Evolutionary conservation across 2,113 vertebrate genomes (phyloP).

Genomic region (Nannobrachium achirus): DNA sequence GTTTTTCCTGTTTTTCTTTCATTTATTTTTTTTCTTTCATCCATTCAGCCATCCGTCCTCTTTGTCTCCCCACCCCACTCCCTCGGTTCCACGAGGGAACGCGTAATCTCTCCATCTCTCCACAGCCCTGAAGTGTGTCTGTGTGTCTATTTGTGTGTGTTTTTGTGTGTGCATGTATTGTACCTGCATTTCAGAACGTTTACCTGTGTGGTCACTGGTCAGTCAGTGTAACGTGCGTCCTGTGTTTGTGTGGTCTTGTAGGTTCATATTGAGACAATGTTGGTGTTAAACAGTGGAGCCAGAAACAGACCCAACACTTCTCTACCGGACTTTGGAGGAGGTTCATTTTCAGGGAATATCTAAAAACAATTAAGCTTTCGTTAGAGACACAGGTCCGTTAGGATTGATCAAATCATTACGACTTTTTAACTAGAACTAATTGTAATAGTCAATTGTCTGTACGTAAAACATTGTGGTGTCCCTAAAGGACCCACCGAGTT

Average conservation of each 20-base stretch:
- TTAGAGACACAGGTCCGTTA: background rate
- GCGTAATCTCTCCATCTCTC: constrained; percentile 45
- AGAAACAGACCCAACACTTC: constrained; percentile 28
- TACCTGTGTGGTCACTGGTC: no score
- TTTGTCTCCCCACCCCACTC: constrained; percentile 55
- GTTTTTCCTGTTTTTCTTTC: constrained; percentile 22
- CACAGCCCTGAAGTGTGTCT: constrained; percentile 50
- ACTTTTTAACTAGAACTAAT: background rate
- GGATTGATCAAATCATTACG: background rate
- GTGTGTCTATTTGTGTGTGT: constrained; percentile 7
- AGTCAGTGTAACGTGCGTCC: constrained; percentile 2
- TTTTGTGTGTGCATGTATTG: constrained; percentile 1
- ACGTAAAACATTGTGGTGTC: background rate
- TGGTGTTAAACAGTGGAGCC: constrained; percentile 36
- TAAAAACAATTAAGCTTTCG: background rate
- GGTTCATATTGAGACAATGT: constrained; percentile 15
- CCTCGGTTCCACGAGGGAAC: constrained; percentile 11
- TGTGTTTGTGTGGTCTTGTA: constrained; percentile 31
- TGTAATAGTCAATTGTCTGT: background rate
- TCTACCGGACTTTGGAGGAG: background rate
- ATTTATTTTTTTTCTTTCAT: constrained; percentile 13
- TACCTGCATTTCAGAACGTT: no score
- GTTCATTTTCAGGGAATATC: background rate
- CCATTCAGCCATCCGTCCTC: constrained; percentile 15
- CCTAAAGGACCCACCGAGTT: no score